Evolutionary conservation across 1,140 invertebrate genomes (phyloP).

Genomic region (Heterodera carotae): DNA sequence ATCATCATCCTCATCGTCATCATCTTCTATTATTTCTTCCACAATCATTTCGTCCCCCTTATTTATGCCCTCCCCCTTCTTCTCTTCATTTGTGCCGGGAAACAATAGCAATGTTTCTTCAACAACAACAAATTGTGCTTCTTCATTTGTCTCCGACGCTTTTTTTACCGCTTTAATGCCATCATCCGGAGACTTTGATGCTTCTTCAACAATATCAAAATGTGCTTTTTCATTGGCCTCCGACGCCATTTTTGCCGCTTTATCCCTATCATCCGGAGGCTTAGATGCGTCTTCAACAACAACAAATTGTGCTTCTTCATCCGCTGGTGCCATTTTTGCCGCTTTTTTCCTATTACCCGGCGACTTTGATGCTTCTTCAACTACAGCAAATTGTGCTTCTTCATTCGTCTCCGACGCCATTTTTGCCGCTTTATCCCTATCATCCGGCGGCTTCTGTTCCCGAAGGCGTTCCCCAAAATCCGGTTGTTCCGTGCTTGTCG

Average conservation of each 20-base stretch:
- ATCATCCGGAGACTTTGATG: too few relatives aligned
- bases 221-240: not conserved
- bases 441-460: conserved; percentile 12
- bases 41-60: not conserved
- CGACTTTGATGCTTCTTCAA: too few relatives aligned
- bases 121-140: too few relatives aligned
- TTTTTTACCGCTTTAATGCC: too few relatives aligned
- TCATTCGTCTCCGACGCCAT: not conserved
- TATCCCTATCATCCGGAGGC: not conserved
- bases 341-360: too few relatives aligned
- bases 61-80: not conserved
- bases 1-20: not conserved
- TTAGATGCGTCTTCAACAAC: too few relatives aligned
- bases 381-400: not conserved
- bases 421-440: not conserved
- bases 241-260: not conserved
- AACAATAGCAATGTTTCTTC: too few relatives aligned
- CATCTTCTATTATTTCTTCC: not conserved
- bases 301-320: too few relatives aligned
- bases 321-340: too few relatives aligned
- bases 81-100: too few relatives aligned
- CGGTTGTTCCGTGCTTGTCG: not conserved
- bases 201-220: not conserved
- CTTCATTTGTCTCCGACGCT: too few relatives aligned
- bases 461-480: not conserved